A percentile compares a stretch with the other conserved stretches of the same genome.
These are phyloP conservation scores for Scaptomyza tumidula DNA, from an alignment of 2,888 invertebrate species.

Conservation along the genomic window DNA sequence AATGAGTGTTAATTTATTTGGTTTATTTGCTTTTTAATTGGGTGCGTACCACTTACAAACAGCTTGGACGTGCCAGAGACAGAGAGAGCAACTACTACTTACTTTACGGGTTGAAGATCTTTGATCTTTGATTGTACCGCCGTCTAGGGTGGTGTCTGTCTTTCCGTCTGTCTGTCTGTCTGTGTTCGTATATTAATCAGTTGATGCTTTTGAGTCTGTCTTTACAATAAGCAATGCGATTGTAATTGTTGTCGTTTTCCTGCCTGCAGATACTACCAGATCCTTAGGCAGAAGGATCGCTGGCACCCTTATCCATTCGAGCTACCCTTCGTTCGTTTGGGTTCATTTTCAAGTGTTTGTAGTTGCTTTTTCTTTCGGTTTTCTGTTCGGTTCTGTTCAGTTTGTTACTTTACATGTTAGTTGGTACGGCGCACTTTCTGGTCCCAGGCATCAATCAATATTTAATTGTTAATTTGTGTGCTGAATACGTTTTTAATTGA, in stretches of 20 bases:
- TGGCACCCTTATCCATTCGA: constrained; percentile 28
- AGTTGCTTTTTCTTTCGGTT: neutral
- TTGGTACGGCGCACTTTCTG: constrained; percentile 38
- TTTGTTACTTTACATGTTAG: constrained; percentile 8
- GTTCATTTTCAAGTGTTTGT: constrained; percentile 29
- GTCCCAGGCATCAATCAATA: constrained; percentile 25
- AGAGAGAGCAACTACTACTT: neutral
- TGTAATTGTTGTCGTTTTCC: constrained; percentile 23
- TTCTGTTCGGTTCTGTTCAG: neutral
- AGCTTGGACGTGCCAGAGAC: neutral
- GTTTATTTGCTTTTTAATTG: constrained; percentile 52
- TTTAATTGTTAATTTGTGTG: constrained; percentile 70
- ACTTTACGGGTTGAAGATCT: neutral
- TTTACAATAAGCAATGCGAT: constrained; percentile 27
- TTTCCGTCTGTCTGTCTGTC: neutral
- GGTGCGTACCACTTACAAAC: neutral
- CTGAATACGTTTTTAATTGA: constrained; percentile 80
- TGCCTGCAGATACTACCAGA: neutral
- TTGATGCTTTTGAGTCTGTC: constrained; percentile 33
- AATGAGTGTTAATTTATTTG: constrained; percentile 44
- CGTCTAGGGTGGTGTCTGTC: neutral
- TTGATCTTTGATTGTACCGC: constrained; percentile 30
- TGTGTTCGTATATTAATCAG: constrained; percentile 34
- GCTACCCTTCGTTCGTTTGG: constrained; percentile 30
- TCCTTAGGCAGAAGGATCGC: constrained; percentile 19